These are phyloP conservation scores for Epinotia nisella DNA, from an alignment of 2,888 invertebrate genomes.

Conservation along the genomic window DNA sequence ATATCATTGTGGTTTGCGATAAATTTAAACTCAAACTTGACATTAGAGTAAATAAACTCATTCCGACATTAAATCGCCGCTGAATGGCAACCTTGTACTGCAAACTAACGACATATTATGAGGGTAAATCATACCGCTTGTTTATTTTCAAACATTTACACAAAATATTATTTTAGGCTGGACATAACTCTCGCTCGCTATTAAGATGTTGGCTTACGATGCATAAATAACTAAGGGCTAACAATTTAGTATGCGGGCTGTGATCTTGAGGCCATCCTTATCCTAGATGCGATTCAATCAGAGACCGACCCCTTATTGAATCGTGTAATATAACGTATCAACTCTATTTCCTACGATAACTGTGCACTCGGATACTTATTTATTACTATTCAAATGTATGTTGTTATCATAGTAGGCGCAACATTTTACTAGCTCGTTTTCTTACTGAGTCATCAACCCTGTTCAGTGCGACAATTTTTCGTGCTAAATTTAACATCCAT, in stretches of 20 bases:
- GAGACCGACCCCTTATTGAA: constrained; percentile 69
- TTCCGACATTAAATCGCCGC: constrained; percentile 69
- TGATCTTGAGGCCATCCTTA: constrained; percentile 70
- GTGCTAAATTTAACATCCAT: constrained; percentile 16
- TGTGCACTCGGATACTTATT: constrained; percentile 21
- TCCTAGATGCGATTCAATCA: constrained; percentile 59
- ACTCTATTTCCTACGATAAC: constrained; percentile 60
- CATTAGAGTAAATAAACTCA: constrained; percentile 67
- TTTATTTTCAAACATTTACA: constrained; percentile 82
- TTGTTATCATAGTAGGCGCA: background rate
- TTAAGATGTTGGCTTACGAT: constrained; percentile 82
- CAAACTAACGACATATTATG: constrained; percentile 71
- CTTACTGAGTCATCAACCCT: background rate
- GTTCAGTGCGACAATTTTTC: background rate
- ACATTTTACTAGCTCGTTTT: background rate
- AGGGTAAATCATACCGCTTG: constrained; percentile 70
- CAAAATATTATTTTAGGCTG: constrained; percentile 84
- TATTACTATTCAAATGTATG: constrained; percentile 12
- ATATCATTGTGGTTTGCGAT: constrained; percentile 58
- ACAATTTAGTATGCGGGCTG: constrained; percentile 82
- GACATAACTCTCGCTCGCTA: constrained; percentile 78
- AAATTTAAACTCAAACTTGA: constrained; percentile 69
- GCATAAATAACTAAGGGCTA: constrained; percentile 82
- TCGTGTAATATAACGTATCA: constrained; percentile 72
- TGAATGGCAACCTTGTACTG: constrained; percentile 59